A percentile compares a stretch with the other conserved stretches of the same genome.
Conservation (phyloP, 2,888 invertebrate genomes). For the Spodoptera picta region DNA sequence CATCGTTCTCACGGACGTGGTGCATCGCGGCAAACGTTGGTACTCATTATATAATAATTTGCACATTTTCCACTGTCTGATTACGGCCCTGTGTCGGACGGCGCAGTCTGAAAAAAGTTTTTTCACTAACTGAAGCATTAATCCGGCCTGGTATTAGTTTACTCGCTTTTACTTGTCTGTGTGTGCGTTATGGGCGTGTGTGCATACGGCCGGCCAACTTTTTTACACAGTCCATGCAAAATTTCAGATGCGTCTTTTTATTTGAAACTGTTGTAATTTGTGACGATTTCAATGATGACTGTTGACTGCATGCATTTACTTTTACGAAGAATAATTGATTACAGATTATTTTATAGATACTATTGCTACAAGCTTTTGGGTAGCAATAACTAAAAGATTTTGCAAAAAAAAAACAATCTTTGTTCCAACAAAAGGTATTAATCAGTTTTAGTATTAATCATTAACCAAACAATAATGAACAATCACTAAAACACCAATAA, state of each 20-base stretch:
- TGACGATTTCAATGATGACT: not conserved
- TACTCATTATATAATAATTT: conserved; percentile 57
- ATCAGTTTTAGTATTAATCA: too few relatives aligned
- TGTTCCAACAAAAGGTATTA: too few relatives aligned
- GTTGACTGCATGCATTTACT: too few relatives aligned
- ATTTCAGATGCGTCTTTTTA: conserved; percentile 65
- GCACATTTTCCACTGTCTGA: conserved; percentile 62
- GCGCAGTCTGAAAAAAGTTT: conserved; percentile 88
- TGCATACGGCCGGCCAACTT: conserved; percentile 83
- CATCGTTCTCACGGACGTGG: conserved; percentile 14
- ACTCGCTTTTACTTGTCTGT: conserved; percentile 83
- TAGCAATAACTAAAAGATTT: too few relatives aligned
- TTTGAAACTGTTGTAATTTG: conserved; percentile 7
- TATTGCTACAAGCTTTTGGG: not conserved
- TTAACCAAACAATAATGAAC: not conserved
- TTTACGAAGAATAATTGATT: not conserved
- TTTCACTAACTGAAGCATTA: conserved; percentile 89
- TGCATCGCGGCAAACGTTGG: conserved; percentile 23
- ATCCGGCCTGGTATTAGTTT: conserved; percentile 89
- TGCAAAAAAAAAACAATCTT: too few relatives aligned
- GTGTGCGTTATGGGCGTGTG: conserved; percentile 74
- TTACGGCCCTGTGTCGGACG: conserved; percentile 83
- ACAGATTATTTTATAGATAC: too few relatives aligned
- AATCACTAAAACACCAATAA: conserved; percentile 5
- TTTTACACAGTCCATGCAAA: conserved; percentile 77